phyloP scores from a whole-genome alignment of 1,140 invertebrate species.

The Armadillidium nasatum region DNA sequence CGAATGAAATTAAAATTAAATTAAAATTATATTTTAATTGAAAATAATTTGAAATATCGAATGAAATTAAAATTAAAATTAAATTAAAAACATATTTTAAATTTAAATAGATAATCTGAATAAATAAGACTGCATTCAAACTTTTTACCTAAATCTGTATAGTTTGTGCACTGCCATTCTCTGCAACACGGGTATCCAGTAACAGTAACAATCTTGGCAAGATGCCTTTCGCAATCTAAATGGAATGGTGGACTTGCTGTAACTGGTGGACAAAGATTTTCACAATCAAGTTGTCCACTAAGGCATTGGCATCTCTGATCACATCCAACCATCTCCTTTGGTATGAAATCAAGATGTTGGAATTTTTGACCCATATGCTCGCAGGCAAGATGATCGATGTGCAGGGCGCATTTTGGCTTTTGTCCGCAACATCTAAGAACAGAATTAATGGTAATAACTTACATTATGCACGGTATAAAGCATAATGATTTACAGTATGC shows the following conservation, averaged over 20 bases:
- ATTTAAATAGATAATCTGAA: no score
- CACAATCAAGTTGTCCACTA: slow-evolving; percentile 76
- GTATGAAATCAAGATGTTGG: slow-evolving; percentile 63
- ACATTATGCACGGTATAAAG: no score
- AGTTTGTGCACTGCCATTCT: slow-evolving; percentile 47
- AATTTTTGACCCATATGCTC: slow-evolving; percentile 38
- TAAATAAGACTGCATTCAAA: no score
- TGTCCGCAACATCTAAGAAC: slow-evolving; percentile 52
- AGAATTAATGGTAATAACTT: neutral
- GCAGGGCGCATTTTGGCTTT: slow-evolving; percentile 38
- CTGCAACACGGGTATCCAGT: slow-evolving; percentile 67
- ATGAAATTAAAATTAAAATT: no score
- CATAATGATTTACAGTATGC: no score
- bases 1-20: no score
- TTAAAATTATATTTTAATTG: no score
- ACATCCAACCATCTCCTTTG: slow-evolving; percentile 66
- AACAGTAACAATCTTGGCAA: slow-evolving; percentile 62
- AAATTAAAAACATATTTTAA: no score
- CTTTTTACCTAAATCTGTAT: slow-evolving; percentile 30
- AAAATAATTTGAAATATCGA: no score
- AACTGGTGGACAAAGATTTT: slow-evolving; percentile 68
- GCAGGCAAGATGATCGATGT: slow-evolving; percentile 25
- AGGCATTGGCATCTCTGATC: slow-evolving; percentile 80
- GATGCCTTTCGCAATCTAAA: slow-evolving; percentile 62
- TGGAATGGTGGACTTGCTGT: slow-evolving; percentile 65